These are phyloP conservation scores for Apamea anceps DNA, from an alignment of 2,888 invertebrate genomes.

Conservation along the genomic window DNA sequence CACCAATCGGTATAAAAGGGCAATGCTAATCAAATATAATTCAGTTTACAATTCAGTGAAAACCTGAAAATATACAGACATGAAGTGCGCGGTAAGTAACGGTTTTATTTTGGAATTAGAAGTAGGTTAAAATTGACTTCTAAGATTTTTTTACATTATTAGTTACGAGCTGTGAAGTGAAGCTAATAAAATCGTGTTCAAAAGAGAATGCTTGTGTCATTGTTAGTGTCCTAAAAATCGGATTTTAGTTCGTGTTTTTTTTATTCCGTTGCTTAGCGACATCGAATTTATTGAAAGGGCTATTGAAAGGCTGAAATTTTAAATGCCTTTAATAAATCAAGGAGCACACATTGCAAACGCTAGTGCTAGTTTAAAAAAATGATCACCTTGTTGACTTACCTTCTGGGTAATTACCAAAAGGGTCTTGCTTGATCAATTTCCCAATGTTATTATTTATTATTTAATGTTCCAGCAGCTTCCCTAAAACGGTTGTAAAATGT, in stretches of 20 bases:
- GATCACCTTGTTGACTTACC: background rate
- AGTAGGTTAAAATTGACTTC: background rate
- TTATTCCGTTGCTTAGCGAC: background rate
- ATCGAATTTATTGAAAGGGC: background rate
- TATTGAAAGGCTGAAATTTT: background rate
- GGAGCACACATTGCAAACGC: background rate
- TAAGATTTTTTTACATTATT: background rate
- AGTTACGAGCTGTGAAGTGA: background rate
- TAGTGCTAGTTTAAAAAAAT: background rate
- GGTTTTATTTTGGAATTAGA: background rate
- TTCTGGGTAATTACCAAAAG: too few relatives aligned
- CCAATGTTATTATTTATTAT: too few relatives aligned
- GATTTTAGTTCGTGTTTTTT: background rate
- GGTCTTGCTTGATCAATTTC: background rate
- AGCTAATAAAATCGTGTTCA: background rate
- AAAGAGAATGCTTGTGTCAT: background rate
- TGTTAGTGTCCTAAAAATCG: background rate
- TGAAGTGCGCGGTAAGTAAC: slow-evolving; percentile 86
- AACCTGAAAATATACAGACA: slow-evolving; percentile 63
- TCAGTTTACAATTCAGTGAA: slow-evolving; percentile 46
- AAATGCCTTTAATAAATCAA: background rate
- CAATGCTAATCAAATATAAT: slow-evolving; percentile 22
- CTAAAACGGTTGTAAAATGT: background rate
- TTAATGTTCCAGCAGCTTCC: background rate
- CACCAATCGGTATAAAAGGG: slow-evolving; percentile 58